A percentile compares a stretch with the other conserved stretches of the same genome.
Evolutionary conservation across 1,140 invertebrate species (phyloP).

Genomic region (Aphelenchoides fujianensis): DNA sequence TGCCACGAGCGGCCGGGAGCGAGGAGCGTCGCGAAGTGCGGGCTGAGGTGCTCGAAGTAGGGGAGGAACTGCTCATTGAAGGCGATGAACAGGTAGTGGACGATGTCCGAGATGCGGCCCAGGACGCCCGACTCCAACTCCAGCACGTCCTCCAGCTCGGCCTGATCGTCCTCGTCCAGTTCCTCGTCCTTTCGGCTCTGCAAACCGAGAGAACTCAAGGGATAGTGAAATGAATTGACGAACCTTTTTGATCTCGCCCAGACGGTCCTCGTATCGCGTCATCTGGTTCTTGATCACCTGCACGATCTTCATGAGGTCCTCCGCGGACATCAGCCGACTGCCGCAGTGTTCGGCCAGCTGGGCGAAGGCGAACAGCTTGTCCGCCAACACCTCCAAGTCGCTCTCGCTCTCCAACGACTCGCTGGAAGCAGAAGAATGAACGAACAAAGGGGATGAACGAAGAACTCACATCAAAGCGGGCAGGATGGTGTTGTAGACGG

Average conservation of each 20-base stretch:
- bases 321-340: constrained; percentile 67
- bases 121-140: constrained; percentile 56
- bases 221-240: constrained; percentile 6
- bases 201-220: background rate
- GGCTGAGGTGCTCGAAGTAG: constrained; percentile 81
- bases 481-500: constrained; percentile 73
- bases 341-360: constrained; percentile 73
- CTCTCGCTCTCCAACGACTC: constrained; percentile 41
- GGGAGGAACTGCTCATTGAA: constrained; percentile 82
- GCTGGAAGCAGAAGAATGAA: constrained; percentile 24
- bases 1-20: constrained; percentile 76
- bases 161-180: constrained; percentile 55
- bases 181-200: constrained; percentile 49
- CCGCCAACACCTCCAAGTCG: constrained; percentile 59
- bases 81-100: constrained; percentile 68
- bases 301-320: constrained; percentile 77
- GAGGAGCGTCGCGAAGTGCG: constrained; percentile 81
- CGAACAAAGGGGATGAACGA: background rate
- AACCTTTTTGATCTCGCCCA: constrained; percentile 39
- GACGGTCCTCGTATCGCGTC: constrained; percentile 79
- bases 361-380: constrained; percentile 79
- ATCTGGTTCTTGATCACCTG: constrained; percentile 76
- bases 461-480: constrained; percentile 40
- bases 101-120: constrained; percentile 58
- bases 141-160: constrained; percentile 53